These are phyloP conservation scores for Marcusenius ussheri DNA, from an alignment of 2,113 vertebrate genomes.

Conservation along the genomic window DNA sequence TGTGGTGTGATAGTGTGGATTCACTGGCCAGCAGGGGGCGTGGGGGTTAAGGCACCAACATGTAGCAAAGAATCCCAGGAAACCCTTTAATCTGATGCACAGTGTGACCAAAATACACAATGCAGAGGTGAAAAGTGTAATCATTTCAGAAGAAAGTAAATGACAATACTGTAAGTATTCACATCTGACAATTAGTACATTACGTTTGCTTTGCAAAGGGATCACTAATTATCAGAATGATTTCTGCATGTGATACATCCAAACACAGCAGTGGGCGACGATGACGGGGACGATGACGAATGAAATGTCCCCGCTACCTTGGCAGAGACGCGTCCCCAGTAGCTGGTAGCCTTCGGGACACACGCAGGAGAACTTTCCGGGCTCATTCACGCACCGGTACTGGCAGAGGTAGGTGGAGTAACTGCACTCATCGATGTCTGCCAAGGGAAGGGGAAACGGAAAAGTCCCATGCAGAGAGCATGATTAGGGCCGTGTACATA, in stretches of 20 bases:
- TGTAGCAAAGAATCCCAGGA: background rate
- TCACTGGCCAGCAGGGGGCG: background rate
- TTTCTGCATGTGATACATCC: background rate
- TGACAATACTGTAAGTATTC: background rate
- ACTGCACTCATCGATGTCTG: conserved; percentile 87
- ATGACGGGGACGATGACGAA: background rate
- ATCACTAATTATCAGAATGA: background rate
- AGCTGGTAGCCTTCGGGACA: conserved; percentile 85
- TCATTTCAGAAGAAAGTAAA: background rate
- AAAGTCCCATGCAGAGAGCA: background rate
- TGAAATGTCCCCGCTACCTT: conserved; percentile 57
- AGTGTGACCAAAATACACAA: background rate
- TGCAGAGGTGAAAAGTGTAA: background rate
- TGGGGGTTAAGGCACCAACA: background rate
- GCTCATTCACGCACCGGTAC: conserved; percentile 78
- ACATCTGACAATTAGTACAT: background rate
- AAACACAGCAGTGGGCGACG: background rate
- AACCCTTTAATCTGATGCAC: background rate
- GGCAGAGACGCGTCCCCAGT: conserved; percentile 75
- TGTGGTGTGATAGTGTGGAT: background rate
- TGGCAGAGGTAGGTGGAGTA: conserved; percentile 85
- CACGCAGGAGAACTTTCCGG: conserved; percentile 76
- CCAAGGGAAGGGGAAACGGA: background rate
- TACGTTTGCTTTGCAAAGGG: background rate
- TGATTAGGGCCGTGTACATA: background rate